Evolutionary conservation across 2,888 invertebrate genomes (phyloP), one percentile per base, ranked within the genome.

Genomic region (Chrysolina haemoptera): DNA sequence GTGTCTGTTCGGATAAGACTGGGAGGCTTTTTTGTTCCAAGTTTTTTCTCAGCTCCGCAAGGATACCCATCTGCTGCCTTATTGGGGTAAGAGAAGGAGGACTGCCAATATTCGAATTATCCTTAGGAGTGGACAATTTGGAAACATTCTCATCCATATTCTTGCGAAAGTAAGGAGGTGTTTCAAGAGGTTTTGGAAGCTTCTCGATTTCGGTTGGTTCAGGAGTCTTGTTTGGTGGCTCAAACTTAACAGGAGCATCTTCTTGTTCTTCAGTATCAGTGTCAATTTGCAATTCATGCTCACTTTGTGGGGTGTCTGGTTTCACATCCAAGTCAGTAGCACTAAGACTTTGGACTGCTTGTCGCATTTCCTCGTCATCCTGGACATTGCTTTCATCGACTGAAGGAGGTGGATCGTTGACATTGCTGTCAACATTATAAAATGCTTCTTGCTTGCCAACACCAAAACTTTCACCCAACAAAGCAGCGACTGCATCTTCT

Each of bases 401-500:
- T 90, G 76, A 87, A 81, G 69, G 81, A 20, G 76, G 66, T 10
- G 85, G 86, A 85, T 88, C 85, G 78, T 87, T 88, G 83, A 82
- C 89, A 88, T 81, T 89, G 88, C 66, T 78, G 82, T 91, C 90
- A 83, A 90, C 90, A 78, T 90, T 90, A 81, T 90, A 90, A 82
- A 81, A 78, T 65, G 89, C 90, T 53, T 89, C 89, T 66, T 86
- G 87, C 16, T 67, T 68, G 83, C 89, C 90, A 16, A 92, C 93
- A 1, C 95, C 94, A 84, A 96, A 96, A 80, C 96, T 95, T 87
- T 96, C 96, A 35, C 95, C 96, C 70, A 97, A 88, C 40, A 97
- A 88, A 0, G 96, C 96, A 10, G 96, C 96, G 0, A 97, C 96
- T 0, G 97, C 97, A 86, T 96, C 96, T 87, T 95, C 96, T 0